Evolutionary conservation across 2,797 vertebrate species (phyloP), one percentile per base, ranked within the genome.

Genomic region (Gymnoscopelus microlampas): DNA sequence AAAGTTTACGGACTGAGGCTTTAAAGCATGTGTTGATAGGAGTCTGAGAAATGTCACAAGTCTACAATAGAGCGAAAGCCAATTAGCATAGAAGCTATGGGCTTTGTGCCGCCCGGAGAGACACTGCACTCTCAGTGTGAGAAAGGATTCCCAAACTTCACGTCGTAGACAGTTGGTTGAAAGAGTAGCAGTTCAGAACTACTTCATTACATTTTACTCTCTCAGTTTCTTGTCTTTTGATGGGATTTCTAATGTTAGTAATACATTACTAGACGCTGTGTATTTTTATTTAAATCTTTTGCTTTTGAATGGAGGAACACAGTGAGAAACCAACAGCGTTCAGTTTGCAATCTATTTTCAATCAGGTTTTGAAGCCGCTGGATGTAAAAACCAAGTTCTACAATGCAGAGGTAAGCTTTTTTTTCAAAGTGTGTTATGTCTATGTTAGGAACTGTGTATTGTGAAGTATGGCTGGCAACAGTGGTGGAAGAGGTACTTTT

Each of bases 351-450:
- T 93, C 90, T 95, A 90, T 96, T 78, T 91, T 96, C 61, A 81
- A 94, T 82, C 94, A 99, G 98, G 98, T 99, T 76, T 94, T 99
- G 80, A 99, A 99, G 90, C 98, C 98, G 48, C 81, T 99, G 68
- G 98, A 99, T 76, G 98, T 99, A 84, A 99, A 99, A 95, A 99
- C 98, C 53, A 99, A 99, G 87, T 99, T 99, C 94, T 99, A 99
- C 93, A 99, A 98, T 26, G 98, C 98, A 0, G 98, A 99, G 96
- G 98, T 98, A 90, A 94, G 94, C 67, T 0, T 0, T 35, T 13
- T 47, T 13, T 19, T 47, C 2, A 29, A 29, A 29, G 19, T 19
- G 19, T 1, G 2, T 29, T 1, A 29, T 29, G 26, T 29, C 26
- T 29, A 29, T 29, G 26, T 29, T 29, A 29, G 26, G 26, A 29